Conservation (phyloP, 1,140 invertebrate species). For the Latrodectus geometricus region DNA sequence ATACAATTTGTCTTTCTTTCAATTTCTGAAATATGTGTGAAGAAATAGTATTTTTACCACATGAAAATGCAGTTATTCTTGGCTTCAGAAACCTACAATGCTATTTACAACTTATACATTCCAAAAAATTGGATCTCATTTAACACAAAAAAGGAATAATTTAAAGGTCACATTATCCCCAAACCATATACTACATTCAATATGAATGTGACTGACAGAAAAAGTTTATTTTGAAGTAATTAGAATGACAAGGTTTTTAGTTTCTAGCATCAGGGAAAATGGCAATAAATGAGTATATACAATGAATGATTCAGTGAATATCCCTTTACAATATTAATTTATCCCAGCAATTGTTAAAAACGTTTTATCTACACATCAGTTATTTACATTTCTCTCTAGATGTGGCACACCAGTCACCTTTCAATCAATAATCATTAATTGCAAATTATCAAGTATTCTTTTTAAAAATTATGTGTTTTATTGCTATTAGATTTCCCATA, state of each 20-base stretch:
- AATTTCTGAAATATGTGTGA: conserved; percentile 20
- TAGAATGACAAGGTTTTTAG: neutral
- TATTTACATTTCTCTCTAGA: conserved; percentile 20
- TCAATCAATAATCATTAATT: no score
- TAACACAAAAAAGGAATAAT: conserved; percentile 50
- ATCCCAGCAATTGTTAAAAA: neutral
- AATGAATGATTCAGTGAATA: neutral
- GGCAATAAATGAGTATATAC: neutral
- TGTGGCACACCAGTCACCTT: conserved; percentile 33
- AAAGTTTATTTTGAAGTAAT: neutral
- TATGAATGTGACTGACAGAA: conserved; percentile 38
- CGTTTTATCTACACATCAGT: neutral
- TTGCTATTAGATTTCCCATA: no score
- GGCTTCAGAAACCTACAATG: conserved; percentile 43
- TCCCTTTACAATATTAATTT: neutral
- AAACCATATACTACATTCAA: conserved; percentile 48
- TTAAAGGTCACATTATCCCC: conserved; percentile 35
- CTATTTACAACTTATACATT: conserved; percentile 60
- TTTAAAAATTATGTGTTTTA: no score
- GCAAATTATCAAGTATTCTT: no score
- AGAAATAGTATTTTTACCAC: conserved; percentile 38
- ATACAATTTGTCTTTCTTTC: conserved; percentile 56
- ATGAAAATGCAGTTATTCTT: conserved; percentile 21
- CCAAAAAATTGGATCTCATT: conserved; percentile 37
- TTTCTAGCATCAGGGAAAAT: neutral